Evolutionary conservation across 1,140 invertebrate species (phyloP).

Genomic region (Drosophila athabasca): DNA sequence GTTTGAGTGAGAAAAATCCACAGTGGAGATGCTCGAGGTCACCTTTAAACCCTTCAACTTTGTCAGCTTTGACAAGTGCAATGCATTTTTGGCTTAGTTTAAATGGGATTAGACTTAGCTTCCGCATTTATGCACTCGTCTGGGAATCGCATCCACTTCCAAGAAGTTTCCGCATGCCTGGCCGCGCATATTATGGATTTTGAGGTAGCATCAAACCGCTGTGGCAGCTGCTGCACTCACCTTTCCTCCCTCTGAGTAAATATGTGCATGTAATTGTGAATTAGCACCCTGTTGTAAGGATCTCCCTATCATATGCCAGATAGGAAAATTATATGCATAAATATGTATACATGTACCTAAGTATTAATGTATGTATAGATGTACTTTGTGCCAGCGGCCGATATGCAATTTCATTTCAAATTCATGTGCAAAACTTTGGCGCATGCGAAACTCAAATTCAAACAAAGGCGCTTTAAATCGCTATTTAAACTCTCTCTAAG

Average conservation of each 20-base stretch:
- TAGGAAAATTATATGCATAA: neutral
- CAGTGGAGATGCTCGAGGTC: no score
- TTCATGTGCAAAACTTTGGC: constrained; percentile 65
- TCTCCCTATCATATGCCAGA: constrained; percentile 14
- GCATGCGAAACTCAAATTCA: constrained; percentile 58
- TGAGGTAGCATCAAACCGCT: neutral
- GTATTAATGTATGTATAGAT: no score
- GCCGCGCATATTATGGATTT: neutral
- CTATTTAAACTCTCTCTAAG: constrained; percentile 64
- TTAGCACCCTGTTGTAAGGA: constrained; percentile 11
- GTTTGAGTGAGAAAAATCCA: no score
- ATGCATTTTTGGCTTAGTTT: constrained; percentile 17
- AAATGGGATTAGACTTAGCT: constrained; percentile 33
- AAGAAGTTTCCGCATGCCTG: neutral
- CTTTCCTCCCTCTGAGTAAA: neutral
- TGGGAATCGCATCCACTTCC: neutral
- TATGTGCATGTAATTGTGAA: constrained; percentile 14
- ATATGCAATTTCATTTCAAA: constrained; percentile 65
- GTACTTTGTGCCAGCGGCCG: constrained; percentile 46
- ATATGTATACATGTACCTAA: no score
- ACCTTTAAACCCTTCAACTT: no score
- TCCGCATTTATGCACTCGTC: constrained; percentile 16
- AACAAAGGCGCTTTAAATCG: constrained; percentile 71
- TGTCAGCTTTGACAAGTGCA: neutral
- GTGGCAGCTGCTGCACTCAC: constrained; percentile 11